These are phyloP conservation scores for Alloplasta piceator DNA, from an alignment of 2,888 invertebrate species.

Conservation along the genomic window DNA sequence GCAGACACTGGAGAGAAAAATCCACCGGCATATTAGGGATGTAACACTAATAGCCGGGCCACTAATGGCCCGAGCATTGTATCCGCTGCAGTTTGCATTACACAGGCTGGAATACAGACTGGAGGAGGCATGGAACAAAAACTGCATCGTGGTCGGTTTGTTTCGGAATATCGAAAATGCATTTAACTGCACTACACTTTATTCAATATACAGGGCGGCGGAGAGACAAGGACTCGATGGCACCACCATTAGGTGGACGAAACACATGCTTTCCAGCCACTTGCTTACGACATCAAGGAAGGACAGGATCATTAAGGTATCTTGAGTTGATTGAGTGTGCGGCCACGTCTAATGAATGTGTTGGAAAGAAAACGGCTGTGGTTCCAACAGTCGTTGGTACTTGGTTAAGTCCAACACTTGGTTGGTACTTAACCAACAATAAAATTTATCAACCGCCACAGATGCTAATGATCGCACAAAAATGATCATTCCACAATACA, in stretches of 20 bases:
- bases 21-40: conserved; percentile 62
- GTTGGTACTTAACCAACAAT: too few relatives aligned
- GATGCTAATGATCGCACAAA: too few relatives aligned
- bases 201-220: neutral
- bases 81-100: conserved; percentile 64
- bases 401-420: neutral
- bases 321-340: neutral
- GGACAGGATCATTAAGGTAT: too few relatives aligned
- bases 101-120: conserved; percentile 49
- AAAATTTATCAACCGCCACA: too few relatives aligned
- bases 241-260: conserved; percentile 17
- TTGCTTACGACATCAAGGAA: too few relatives aligned
- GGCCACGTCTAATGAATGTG: too few relatives aligned
- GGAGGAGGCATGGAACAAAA: conserved; percentile 8
- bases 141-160: conserved; percentile 31
- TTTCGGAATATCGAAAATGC: conserved; percentile 62
- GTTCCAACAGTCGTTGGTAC: neutral
- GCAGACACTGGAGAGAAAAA: too few relatives aligned
- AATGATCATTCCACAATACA: too few relatives aligned
- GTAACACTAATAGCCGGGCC: too few relatives aligned
- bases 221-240: conserved; percentile 44
- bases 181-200: too few relatives aligned
- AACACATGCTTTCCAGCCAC: too few relatives aligned
- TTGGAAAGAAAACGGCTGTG: too few relatives aligned
- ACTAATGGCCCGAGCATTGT: conserved; percentile 14